Evolutionary conservation across 2,113 vertebrate genomes (phyloP).

Genomic region (Meles meles): DNA sequence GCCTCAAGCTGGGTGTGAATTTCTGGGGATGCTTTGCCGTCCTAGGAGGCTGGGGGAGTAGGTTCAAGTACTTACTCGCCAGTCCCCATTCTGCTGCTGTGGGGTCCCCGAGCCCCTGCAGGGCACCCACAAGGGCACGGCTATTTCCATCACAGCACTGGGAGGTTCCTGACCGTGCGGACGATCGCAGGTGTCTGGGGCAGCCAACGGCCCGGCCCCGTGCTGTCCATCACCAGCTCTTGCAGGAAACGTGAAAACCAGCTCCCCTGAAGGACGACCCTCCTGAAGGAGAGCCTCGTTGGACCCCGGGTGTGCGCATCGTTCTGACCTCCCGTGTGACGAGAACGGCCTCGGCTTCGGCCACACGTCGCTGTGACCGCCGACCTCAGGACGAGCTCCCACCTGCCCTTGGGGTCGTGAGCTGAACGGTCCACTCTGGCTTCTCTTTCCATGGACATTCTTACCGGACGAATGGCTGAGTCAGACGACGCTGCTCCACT

Average conservation of each 20-base stretch:
- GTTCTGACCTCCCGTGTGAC: neutral
- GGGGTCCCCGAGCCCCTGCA: neutral
- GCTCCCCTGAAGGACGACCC: neutral
- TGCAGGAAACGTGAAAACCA: no score
- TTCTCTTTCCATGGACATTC: neutral
- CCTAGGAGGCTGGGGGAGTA: no score
- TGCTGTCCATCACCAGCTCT: neutral
- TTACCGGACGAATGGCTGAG: neutral
- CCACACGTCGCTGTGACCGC: neutral
- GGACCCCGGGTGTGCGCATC: fast-evolving
- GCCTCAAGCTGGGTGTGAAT: neutral
- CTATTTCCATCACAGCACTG: neutral
- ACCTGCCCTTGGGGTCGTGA: neutral
- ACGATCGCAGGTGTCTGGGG: fast-evolving
- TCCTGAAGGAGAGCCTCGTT: neutral
- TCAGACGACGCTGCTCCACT: fast-evolving
- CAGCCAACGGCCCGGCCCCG: neutral
- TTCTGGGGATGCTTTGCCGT: no score
- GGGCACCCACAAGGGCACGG: neutral
- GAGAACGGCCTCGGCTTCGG: neutral
- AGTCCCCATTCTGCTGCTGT: neutral
- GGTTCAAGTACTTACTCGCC: neutral
- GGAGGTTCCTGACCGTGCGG: fast-evolving
- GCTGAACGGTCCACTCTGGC: neutral
- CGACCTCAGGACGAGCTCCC: neutral